A percentile compares a stretch with the other conserved stretches of the same genome.
Conservation (phyloP, 2,888 invertebrate species). For the Ectemnius lituratus region DNA sequence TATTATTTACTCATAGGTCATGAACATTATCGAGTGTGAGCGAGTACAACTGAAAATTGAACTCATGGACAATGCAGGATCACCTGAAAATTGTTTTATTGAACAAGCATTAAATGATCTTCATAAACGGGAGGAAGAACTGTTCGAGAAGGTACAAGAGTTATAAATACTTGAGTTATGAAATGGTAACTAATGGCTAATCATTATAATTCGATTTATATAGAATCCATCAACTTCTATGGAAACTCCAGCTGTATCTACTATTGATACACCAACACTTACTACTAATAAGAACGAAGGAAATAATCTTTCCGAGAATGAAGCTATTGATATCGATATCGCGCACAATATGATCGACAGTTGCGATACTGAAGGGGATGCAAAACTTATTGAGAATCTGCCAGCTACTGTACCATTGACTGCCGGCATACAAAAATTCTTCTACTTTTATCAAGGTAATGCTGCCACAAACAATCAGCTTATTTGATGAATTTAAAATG, state of each 20-base stretch:
- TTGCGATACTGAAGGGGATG: too few relatives aligned
- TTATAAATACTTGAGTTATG: conserved; percentile 10
- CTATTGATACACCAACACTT: not conserved
- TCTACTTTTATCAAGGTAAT: conserved; percentile 91
- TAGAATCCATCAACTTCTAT: conserved; percentile 7
- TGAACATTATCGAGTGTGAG: conserved; percentile 87
- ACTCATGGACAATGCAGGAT: conserved; percentile 83
- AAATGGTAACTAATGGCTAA: conserved; percentile 10
- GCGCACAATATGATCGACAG: too few relatives aligned
- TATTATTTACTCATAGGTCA: conserved; percentile 78
- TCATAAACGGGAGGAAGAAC: conserved; percentile 77
- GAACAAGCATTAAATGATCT: conserved; percentile 89
- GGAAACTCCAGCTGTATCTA: not conserved
- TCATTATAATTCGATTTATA: conserved; percentile 3
- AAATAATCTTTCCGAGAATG: too few relatives aligned
- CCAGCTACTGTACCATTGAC: conserved; percentile 30
- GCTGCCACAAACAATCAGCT: too few relatives aligned
- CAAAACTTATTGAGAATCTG: not conserved
- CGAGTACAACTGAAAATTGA: conserved; percentile 80
- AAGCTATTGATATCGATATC: too few relatives aligned
- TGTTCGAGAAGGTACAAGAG: conserved; percentile 50
- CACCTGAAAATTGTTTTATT: conserved; percentile 91
- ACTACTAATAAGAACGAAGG: too few relatives aligned
- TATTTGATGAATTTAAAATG: not conserved
- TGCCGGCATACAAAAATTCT: conserved; percentile 79